These are phyloP conservation scores for Zootoca vivipara DNA, from an alignment of 2,113 vertebrate species.

Conservation along the genomic window DNA sequence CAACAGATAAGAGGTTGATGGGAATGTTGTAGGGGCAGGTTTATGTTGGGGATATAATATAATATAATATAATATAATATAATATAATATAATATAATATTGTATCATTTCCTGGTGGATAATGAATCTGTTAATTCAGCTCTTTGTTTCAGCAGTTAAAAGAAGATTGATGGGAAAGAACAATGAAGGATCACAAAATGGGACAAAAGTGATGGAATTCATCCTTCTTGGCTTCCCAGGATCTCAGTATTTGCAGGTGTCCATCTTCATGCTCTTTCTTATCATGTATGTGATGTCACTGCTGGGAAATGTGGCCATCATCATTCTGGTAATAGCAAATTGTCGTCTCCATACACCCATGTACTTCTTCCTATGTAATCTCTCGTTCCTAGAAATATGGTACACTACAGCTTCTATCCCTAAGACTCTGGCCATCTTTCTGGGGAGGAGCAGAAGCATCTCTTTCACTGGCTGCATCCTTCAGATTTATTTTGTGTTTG, in stretches of 20 bases:
- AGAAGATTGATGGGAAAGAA: background rate
- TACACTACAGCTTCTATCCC: slow-evolving; percentile 23
- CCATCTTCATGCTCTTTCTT: slow-evolving; percentile 29
- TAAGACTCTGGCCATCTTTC: slow-evolving; percentile 6
- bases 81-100: too few relatives aligned
- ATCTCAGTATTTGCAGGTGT: background rate
- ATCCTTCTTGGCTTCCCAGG: slow-evolving; percentile 47
- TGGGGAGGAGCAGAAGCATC: slow-evolving; percentile 11
- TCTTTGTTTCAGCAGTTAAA: background rate
- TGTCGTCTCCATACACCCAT: slow-evolving; percentile 19
- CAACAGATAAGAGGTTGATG: too few relatives aligned
- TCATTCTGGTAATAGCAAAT: slow-evolving; percentile 16
- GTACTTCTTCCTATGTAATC: slow-evolving; percentile 45
- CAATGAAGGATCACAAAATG: background rate
- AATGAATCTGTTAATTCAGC: background rate
- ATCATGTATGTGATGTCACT: slow-evolving; percentile 22
- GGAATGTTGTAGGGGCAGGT: too few relatives aligned
- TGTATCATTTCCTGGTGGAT: background rate
- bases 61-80: too few relatives aligned
- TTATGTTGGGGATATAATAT: too few relatives aligned
- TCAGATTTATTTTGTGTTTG: slow-evolving; percentile 35
- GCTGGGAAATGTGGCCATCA: slow-evolving; percentile 21
- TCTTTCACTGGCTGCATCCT: slow-evolving; percentile 14
- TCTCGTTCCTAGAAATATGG: slow-evolving; percentile 46
- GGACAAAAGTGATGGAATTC: slow-evolving; percentile 20